Evolutionary conservation across 2,888 invertebrate genomes (phyloP), one percentile per base, ranked within the genome.

Genomic region (Yponomeuta malinellus): DNA sequence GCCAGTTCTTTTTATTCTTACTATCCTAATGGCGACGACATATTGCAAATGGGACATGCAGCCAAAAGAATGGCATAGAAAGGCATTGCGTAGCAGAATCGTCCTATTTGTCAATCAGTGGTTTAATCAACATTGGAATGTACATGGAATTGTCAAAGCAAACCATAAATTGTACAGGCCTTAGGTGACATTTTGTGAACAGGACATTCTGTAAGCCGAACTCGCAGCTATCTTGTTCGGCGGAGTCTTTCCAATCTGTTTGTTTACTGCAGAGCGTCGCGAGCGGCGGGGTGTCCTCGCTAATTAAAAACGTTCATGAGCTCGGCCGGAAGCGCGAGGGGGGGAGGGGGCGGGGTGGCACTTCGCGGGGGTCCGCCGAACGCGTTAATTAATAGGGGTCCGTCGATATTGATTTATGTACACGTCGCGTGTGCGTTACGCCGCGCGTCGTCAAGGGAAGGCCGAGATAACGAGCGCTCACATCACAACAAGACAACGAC

Each of bases 341-440:
- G 75, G 71, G 77, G 75, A 72, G 72, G 74, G 66, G 66, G 71
- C 70, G 72, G 70, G 70, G 69, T n/a, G 48, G 72, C 68, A 72
- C 68, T 73, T 73, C 72, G 73, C 67, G 74, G 70, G 72, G 75
- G 74, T 75, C 77, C 77, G 81, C 82, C 84, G 87, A 89, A 90
- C 90, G 89, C 89, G 89, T 90, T 90, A 91, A 91, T 91, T 91
- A 91, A 90, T 90, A 89, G 89, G 89, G 90, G 90, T 88, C 89
- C 86, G 88, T 82, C 88, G 88, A 90, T 91, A 91, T 91, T 90
- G 90, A 91, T 91, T 91, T 88, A 90, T 59, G 52, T 63, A 71
- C 43, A 8, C 52, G 59, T 52, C 66, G 37, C 66, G 67, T 48
- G 70, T 70, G 63, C 33, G 31, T 64, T 2, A 29, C 70, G 64